phyloP scores from a whole-genome alignment of 2,797 vertebrate genomes.

The Sebastolobus altivelis region DNA sequence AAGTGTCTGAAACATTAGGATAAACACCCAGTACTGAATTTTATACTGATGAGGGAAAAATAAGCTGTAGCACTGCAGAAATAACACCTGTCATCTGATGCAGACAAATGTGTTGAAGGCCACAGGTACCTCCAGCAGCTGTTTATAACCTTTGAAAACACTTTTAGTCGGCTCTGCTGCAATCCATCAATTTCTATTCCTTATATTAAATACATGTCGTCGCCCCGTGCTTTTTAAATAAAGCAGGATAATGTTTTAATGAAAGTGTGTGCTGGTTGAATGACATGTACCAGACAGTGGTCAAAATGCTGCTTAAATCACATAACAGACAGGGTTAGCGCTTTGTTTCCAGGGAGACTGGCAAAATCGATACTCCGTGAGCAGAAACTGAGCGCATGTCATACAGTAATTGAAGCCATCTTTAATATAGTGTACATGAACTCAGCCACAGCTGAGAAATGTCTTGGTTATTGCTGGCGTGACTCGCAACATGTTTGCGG shows the following conservation, averaged over 20 bases:
- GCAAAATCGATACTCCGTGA: conserved; percentile 32
- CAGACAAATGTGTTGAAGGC: conserved; percentile 36
- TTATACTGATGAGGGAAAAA: background rate
- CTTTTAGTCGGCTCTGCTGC: conserved; percentile 18
- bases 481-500: background rate
- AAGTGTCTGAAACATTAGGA: background rate
- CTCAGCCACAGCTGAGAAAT: background rate
- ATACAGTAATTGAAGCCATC: conserved; percentile 20
- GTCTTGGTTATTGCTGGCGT: background rate
- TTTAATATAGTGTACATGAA: conserved; percentile 22
- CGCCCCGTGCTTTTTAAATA: conserved; percentile 2
- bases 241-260: background rate
- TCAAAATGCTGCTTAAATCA: conserved; percentile 6
- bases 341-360: conserved; percentile 48
- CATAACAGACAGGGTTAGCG: conserved; percentile 13
- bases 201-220: conserved; percentile 27
- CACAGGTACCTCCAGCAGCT: conserved; percentile 16
- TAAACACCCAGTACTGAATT: background rate
- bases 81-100: conserved; percentile 19
- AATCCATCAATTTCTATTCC: conserved; percentile 35
- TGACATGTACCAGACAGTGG: background rate
- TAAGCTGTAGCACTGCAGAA: background rate
- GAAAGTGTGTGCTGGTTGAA: conserved; percentile 12
- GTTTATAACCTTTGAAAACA: conserved; percentile 38
- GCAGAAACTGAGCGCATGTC: conserved; percentile 8